phyloP scores from a whole-genome alignment of 2,888 invertebrate genomes.

The Acleris cristana region DNA sequence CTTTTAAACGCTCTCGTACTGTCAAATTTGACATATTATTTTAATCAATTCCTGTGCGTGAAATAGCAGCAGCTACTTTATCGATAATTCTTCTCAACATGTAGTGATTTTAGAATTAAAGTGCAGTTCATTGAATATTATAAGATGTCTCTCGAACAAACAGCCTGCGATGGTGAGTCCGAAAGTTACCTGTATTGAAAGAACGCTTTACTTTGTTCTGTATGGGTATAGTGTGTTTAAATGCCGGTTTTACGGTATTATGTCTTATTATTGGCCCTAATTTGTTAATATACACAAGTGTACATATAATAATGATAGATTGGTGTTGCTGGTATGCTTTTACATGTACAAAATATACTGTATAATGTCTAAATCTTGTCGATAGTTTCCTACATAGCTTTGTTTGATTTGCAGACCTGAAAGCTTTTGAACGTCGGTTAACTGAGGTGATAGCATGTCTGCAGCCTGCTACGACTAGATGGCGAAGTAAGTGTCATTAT shows the following conservation, averaged over 20 bases:
- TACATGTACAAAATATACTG: no score
- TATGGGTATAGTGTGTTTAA: background rate
- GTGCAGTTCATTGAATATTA: slow-evolving; percentile 34
- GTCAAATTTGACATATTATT: slow-evolving; percentile 10
- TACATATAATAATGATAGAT: no score
- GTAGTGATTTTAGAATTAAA: slow-evolving; percentile 28
- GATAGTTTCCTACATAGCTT: background rate
- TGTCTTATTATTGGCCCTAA: background rate
- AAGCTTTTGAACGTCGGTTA: slow-evolving; percentile 97
- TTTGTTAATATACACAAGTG: no score
- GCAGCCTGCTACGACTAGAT: slow-evolving; percentile 96
- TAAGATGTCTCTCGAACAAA: slow-evolving; percentile 92
- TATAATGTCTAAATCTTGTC: no score
- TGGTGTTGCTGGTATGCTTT: no score
- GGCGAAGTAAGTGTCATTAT: slow-evolving; percentile 91
- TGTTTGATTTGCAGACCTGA: slow-evolving; percentile 88
- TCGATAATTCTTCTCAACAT: slow-evolving; percentile 30
- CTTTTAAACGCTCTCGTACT: slow-evolving; percentile 2
- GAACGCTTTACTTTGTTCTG: background rate
- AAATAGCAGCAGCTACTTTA: slow-evolving; percentile 15
- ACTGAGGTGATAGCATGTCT: slow-evolving; percentile 98
- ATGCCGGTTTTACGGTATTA: slow-evolving; percentile 10
- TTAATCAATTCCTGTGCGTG: slow-evolving; percentile 4
- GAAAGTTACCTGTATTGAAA: slow-evolving; percentile 1
- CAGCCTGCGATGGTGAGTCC: slow-evolving; percentile 93